Evolutionary conservation across 2,888 invertebrate genomes (phyloP).

Genomic region (Cremastinae sp.): DNA sequence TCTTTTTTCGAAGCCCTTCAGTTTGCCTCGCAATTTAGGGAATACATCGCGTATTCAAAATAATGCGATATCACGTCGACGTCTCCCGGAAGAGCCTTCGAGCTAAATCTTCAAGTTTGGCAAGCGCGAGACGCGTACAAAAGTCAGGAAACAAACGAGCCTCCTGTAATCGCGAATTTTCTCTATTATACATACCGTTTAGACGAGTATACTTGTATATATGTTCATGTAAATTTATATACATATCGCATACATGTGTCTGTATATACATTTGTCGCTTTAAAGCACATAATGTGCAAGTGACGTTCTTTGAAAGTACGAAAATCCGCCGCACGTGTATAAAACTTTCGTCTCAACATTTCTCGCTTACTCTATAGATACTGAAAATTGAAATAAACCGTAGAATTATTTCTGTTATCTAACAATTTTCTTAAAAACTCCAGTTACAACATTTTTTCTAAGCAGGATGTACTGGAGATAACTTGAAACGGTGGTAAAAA

Average conservation of each 20-base stretch:
- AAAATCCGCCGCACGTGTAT: slow-evolving; percentile 40
- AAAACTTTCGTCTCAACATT: slow-evolving; percentile 17
- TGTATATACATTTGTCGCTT: slow-evolving; percentile 58
- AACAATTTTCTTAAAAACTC: no score
- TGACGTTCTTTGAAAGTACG: slow-evolving; percentile 61
- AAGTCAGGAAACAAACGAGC: no score
- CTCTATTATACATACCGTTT: no score
- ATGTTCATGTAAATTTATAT: neutral
- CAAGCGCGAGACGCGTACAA: slow-evolving; percentile 53
- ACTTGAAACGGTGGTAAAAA: no score
- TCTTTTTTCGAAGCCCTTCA: slow-evolving; percentile 34
- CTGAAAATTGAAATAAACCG: no score
- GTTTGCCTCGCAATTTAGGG: slow-evolving; percentile 59
- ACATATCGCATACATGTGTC: neutral
- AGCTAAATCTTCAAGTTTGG: slow-evolving; percentile 61
- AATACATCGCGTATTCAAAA: slow-evolving; percentile 70
- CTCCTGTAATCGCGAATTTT: no score
- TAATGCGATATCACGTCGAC: slow-evolving; percentile 68
- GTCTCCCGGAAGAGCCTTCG: slow-evolving; percentile 62
- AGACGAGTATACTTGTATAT: no score
- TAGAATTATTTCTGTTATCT: no score
- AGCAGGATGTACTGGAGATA: no score
- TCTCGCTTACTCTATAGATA: slow-evolving; percentile 1
- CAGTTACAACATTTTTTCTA: no score
- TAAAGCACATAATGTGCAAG: slow-evolving; percentile 71